Base-by-base conservation (phyloP, 2,113 vertebrate genomes). In the Cyanoderma ruficeps region DNA sequence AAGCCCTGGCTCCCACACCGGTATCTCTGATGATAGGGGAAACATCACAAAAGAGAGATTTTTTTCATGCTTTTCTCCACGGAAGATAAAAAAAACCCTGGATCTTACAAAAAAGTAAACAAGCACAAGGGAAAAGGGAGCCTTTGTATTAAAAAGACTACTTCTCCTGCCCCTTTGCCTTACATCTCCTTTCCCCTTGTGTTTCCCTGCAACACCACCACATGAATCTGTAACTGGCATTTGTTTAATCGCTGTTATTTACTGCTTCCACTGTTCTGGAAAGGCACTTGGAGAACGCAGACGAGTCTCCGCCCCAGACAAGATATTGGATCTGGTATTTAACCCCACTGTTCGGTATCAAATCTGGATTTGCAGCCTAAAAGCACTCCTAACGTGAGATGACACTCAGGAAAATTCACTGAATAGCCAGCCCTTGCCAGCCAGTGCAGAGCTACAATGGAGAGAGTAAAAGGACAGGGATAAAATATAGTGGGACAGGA, bases 301-400 rank as follows among this genome's bases (percentile, higher is more conserved):
- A 94, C 1, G 2, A 65, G 46, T 27, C 83, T 57, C 10, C 2
- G 69, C 23, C 70, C 22, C n/a, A 24, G 31, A 41, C 23, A n/a
- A 57, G 8, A 28, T 28, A 56, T 0, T 2, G 2, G 23, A 49
- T 63, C 64, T 20, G 41, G 5, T 11, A 44, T 27, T 70, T 16
- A 81, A 52, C 65, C 25, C 63, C 7, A 3, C 27, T 3, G 10
- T 2, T 27, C 0, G 0, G n/a, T 6, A 30, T 28, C 3, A 15
- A 7, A 15, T 7, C 49, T 47, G 80, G 68, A 37, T 61, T 24
- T 61, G 37, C 44, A 47, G 60, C 69, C 55, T 41, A 11, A 50
- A 42, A 50, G 28, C 46, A 15, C 24, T 35, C 37, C 19, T 23
- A 23, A 24, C 0, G 0, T 2, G 49, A 67, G 27, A 17, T 25